Evolutionary conservation across 2,113 vertebrate genomes (phyloP), one percentile per base, ranked within the genome.

Genomic region (Motacilla alba): DNA sequence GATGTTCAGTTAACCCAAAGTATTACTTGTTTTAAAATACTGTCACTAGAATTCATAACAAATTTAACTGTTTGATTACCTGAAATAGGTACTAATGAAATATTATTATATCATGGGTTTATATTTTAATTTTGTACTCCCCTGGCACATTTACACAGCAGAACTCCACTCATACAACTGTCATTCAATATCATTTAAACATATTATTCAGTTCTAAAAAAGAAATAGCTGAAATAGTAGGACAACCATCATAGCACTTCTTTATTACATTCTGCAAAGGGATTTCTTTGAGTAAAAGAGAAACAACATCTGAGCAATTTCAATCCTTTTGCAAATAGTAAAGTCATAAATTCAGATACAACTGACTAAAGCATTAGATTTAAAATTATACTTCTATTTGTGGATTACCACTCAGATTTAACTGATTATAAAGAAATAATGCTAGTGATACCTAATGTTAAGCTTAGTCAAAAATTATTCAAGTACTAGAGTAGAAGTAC

Each of bases 111-210:
- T 52, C 9, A 21, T 0, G 0, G 35, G 1, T 60, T 73, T 47
- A 31, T 52, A 41, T 78, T 80, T 90, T 62, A 53, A 68, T 73
- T 90, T 76, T 76, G 9, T 79, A 17, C 26, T 94, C 37, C 78
- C 20, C 30, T 64, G 49, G 41, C 19, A 82, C 20, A 47, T 22
- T 79, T 52, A 68, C 14, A 49, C 14, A 60, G 60, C 10, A 84
- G 47, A 94, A 75, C 39, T 68, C 56, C 49, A 17, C 53, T 88
- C 49, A 79, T 18, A 31, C 10, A 90, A 56, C 9, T 72, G 44
- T 31, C 41, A 82, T 56, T 75, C 26, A 68, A 17, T 58, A 70
- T 23, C 0, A 47, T 41, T 67, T 89, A 69, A 77, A 52, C 2
- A 4, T 47, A 70, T 20, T 59, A 81, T 56, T 23, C 44, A 52